Percentiles rank a stretch among this genome's conserved stretches.
phyloP scores from a whole-genome alignment of 2,888 invertebrate species.

The Phytoseiulus persimilis region DNA sequence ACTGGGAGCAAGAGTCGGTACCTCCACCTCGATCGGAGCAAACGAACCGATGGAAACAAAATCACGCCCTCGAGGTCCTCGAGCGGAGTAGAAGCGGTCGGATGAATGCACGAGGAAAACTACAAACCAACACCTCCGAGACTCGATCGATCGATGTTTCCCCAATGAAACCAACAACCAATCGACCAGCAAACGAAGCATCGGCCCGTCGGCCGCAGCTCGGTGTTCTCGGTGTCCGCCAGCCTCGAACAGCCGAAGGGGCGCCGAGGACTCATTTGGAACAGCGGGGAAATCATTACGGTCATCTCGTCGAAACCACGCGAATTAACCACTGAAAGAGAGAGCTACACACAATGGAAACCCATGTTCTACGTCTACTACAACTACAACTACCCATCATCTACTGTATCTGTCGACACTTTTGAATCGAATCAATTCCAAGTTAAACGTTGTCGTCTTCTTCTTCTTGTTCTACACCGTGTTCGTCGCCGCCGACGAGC shows the following conservation, averaged over 20 bases:
- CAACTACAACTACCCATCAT: neutral
- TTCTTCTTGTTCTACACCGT: neutral
- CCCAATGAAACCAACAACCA: neutral
- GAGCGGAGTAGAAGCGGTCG: slow-evolving; percentile 5
- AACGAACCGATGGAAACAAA: neutral
- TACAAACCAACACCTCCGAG: neutral
- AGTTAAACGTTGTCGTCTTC: neutral
- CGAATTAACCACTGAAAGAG: neutral
- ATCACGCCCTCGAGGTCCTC: neutral
- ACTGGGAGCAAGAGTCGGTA: neutral
- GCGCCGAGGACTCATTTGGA: neutral
- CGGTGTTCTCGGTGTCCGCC: neutral
- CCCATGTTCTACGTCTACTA: neutral
- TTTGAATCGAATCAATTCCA: neutral
- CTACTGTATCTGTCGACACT: neutral
- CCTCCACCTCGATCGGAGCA: neutral
- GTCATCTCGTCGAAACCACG: neutral
- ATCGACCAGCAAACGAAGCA: neutral
- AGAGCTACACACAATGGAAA: neutral
- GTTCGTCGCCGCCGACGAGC: too few relatives aligned
- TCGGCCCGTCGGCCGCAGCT: neutral
- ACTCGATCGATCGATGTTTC: neutral
- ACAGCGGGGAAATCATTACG: neutral
- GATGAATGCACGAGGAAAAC: neutral
- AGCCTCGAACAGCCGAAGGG: neutral